phyloP scores from a whole-genome alignment of 2,888 invertebrate species.

The Sicus ferrugineus region DNA sequence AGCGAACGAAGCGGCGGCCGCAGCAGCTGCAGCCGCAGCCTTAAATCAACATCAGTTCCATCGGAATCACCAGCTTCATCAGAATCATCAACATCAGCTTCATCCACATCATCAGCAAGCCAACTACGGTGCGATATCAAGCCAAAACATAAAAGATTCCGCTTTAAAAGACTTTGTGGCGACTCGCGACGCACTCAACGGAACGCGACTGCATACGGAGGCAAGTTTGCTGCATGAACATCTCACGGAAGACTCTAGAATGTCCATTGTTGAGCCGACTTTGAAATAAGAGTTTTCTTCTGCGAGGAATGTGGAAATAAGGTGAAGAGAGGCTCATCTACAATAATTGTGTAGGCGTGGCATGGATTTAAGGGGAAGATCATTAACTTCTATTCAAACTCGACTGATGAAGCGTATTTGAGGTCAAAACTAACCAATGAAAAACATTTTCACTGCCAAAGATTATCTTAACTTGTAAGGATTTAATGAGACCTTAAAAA shows the following conservation, averaged over 20 bases:
- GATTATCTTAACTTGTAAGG: no score
- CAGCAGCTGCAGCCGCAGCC: slow-evolving; percentile 33
- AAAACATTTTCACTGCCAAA: no score
- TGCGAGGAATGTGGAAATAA: background rate
- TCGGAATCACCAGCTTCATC: background rate
- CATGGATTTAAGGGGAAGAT: no score
- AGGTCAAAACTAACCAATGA: no score
- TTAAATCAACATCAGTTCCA: background rate
- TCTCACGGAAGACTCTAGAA: slow-evolving; percentile 2
- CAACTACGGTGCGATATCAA: background rate
- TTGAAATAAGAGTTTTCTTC: background rate
- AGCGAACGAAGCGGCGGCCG: slow-evolving; percentile 44
- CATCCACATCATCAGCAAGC: no score
- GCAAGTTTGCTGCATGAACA: slow-evolving; percentile 10
- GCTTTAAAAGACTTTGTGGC: slow-evolving; percentile 11
- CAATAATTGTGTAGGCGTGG: no score
- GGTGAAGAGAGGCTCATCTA: no score
- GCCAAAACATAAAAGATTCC: background rate
- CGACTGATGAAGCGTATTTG: no score
- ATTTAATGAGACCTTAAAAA: no score
- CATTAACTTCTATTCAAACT: no score
- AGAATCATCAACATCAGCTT: background rate
- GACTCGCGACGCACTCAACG: no score
- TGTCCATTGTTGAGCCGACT: background rate
- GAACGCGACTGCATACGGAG: no score